Conservation (phyloP, 2,888 invertebrate species). For the Drosophila flavopinicola region DNA sequence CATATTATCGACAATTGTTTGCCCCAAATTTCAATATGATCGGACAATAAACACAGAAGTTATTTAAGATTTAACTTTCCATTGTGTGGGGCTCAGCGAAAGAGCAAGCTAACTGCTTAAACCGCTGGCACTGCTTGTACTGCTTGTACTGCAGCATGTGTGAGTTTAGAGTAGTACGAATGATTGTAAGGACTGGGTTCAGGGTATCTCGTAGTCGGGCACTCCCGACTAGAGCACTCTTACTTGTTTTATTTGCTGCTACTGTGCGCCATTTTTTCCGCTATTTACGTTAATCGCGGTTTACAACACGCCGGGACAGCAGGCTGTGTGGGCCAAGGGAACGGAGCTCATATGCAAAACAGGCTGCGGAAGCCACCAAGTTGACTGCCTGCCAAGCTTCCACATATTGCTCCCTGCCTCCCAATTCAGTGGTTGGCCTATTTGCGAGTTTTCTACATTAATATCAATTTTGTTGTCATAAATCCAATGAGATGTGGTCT, state of each 20-base stretch:
- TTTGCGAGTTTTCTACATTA: conserved; percentile 71
- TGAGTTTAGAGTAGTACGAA: too few relatives aligned
- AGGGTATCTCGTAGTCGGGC: too few relatives aligned
- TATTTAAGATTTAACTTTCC: too few relatives aligned
- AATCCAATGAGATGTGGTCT: conserved; percentile 75
- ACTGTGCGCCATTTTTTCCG: conserved; percentile 59
- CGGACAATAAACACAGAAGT: too few relatives aligned
- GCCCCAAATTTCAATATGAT: too few relatives aligned
- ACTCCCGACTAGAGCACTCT: too few relatives aligned
- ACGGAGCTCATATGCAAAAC: conserved; percentile 53
- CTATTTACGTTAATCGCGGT: conserved; percentile 76
- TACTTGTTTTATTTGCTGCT: conserved; percentile 29
- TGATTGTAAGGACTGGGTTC: too few relatives aligned
- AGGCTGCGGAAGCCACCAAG: conserved; percentile 38
- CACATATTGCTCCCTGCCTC: neutral
- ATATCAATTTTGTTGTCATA: conserved; percentile 82
- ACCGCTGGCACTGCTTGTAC: too few relatives aligned
- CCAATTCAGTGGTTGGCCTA: conserved; percentile 31
- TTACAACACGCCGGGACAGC: conserved; percentile 64
- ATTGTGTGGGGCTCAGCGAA: too few relatives aligned
- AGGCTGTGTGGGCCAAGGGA: conserved; percentile 35
- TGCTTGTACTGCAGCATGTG: too few relatives aligned
- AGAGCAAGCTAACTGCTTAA: too few relatives aligned
- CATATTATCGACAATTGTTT: too few relatives aligned
- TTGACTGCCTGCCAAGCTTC: conserved; percentile 39